Evolutionary conservation across 2,797 vertebrate species (phyloP).

Genomic region (Huso huso): DNA sequence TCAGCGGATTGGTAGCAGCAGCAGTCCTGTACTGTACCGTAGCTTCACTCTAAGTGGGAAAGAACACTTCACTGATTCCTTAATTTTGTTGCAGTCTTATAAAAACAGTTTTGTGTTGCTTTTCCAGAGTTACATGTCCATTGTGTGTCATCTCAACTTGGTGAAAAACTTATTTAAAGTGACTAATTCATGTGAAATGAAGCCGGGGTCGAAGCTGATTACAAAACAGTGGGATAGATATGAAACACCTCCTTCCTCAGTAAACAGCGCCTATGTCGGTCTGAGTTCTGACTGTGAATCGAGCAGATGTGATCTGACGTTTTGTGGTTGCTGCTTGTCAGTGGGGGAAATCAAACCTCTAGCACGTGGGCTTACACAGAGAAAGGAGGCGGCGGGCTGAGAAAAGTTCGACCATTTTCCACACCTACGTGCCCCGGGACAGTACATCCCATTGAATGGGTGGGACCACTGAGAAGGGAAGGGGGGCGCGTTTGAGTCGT

Average conservation of each 20-base stretch:
- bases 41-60: no score
- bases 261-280: not conserved
- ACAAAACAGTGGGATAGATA: not conserved
- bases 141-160: constrained; percentile 8
- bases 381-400: constrained; percentile 5
- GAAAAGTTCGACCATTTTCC: not conserved
- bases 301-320: constrained; percentile 2
- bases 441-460: not conserved
- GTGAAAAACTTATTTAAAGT: not conserved
- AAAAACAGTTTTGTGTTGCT: not conserved
- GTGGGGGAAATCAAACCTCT: constrained; percentile 7
- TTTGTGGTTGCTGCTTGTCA: constrained; percentile 17
- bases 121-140: constrained; percentile 2
- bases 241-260: not conserved
- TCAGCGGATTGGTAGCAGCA: no score
- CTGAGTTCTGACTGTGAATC: not conserved
- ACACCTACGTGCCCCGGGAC: not conserved
- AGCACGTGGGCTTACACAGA: constrained; percentile 1
- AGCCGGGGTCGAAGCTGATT: not conserved
- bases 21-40: no score
- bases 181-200: constrained; percentile 13
- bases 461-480: not conserved
- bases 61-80: no score
- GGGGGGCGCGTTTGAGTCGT: no score
- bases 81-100: no score